Evolutionary conservation across 1,140 invertebrate genomes (phyloP), one percentile per base, ranked within the genome.

Genomic region (Eueides isabella): DNA sequence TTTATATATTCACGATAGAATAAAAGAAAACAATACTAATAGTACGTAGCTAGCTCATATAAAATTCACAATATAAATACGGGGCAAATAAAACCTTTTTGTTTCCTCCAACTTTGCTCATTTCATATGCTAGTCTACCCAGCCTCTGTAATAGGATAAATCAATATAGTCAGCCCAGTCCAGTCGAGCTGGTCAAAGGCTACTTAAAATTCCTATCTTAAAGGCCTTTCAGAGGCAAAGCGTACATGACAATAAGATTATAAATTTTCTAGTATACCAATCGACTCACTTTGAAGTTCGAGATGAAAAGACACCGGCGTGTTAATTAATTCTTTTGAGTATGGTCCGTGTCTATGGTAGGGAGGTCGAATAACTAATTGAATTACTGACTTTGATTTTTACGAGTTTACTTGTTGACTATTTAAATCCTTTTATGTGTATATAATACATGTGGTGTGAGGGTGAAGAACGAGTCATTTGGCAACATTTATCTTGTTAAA

Each of bases 181-280:
- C 23, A 55, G 48, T 2, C 48, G 9, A 55, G 48, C 69, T 71
- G 61, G 61, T 71, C 69, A 71, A 71, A 71, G 69, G 61, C 69
- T 71, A 71, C 69, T 71, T 71, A 64, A 63, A 63, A 71, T 71
- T 71, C 69, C 61, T 61, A 63, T 63, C 69, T 71, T 71, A 62
- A 63, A 71, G 35, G 35, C 69, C 61, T 63, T 33, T 71, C 26
- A 63, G 16, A 63, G 69, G 55, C 69, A 30, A n/a, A n/a, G 69
- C 69, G 61, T 55, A 67, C 65, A 67, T 67, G 35, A 66, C 64
- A 66, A 66, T 66, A 66, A 41, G 64, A 28, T 69, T 70, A 70
- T 62, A 70, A 62, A 70, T 62, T 70, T 33, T 70, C 68, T 70
- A 62, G 68, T 70, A 33, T 70, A 67, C 66, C 41, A 48, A 67